Evolutionary conservation across 2,888 invertebrate species (phyloP).

Genomic region (Steromphala cineraria): DNA sequence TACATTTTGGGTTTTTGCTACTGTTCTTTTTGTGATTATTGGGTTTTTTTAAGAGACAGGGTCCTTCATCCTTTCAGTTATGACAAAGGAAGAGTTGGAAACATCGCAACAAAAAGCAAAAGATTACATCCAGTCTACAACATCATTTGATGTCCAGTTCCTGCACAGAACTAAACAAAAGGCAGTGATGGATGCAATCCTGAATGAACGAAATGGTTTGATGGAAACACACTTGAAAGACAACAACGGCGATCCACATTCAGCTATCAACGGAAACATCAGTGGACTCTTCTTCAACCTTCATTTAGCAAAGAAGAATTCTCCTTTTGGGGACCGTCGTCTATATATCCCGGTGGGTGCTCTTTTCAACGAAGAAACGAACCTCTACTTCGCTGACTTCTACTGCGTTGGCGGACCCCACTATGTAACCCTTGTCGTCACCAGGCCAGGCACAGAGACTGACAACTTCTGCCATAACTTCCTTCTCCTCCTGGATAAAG

Average conservation of each 20-base stretch:
- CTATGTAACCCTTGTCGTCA: conserved; percentile 68
- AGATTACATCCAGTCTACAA: not conserved
- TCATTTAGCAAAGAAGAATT: conserved; percentile 35
- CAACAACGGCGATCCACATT: conserved; percentile 12
- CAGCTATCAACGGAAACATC: not conserved
- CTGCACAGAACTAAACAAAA: conserved; percentile 7
- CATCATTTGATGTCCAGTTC: not conserved
- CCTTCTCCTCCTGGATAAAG: conserved; percentile 24
- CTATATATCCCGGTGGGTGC: conserved; percentile 27
- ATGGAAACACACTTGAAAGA: conserved; percentile 19
- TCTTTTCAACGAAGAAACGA: conserved; percentile 18
- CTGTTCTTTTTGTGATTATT: too few relatives aligned
- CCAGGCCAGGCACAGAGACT: not conserved
- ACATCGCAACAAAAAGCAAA: not conserved
- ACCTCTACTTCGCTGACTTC: conserved; percentile 72
- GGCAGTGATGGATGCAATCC: not conserved
- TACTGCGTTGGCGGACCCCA: conserved; percentile 69
- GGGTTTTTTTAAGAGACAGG: too few relatives aligned
- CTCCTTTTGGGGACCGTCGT: conserved; percentile 35
- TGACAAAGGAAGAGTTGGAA: not conserved
- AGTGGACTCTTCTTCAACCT: conserved; percentile 19
- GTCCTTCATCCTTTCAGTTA: not conserved
- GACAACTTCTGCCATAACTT: conserved; percentile 31
- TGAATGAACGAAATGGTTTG: not conserved
- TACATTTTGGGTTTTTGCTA: too few relatives aligned